Base-by-base conservation (phyloP, 2,888 invertebrate species). In the Lobophora halterata region DNA sequence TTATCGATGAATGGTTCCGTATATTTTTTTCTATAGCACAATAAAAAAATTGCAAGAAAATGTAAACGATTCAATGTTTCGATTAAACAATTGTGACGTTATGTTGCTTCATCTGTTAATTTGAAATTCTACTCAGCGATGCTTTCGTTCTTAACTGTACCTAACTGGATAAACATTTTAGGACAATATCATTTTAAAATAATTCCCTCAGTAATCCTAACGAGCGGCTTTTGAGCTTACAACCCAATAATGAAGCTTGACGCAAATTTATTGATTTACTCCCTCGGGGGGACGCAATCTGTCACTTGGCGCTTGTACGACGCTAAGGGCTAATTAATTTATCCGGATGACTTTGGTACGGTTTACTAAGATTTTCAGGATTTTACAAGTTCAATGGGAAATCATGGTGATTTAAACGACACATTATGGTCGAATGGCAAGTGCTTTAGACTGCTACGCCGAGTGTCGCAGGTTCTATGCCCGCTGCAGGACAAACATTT, bases 311-410 rank as follows among this genome's bases (percentile, higher is more conserved):
- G 19, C 49, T 36, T 35, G 38, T 37, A 32, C 25, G 34, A 38
- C 33, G 38, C 41, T 36, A 32, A 35, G 33, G 36, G 38, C 32
- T 32, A 42, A 48, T 45, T 48, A 45, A 48, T 49, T 39, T 26
- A 32, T 29, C 30, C 31, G n/a, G 10, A 16, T 38, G 38, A 44
- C 35, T 37, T 17, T 9, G 31, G 23, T 24, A 45, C 35, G 7
- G 28, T 33, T 28, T 14, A 7, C 21, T 21, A 18, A 33, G 40
- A 37, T 28, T 32, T 13, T 36, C 8, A 41, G 23, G 27, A 37
- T n/a, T n/a, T n/a, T n/a, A n/a, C n/a, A n/a, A n/a, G n/a, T 17
- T 43, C 12, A 7, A 31, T 35, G 27, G 9, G 30, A 27, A 38
- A 30, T 30, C 30, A 13, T 25, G 5, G 14, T 31, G 19, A 2